Conservation (phyloP, 1,140 invertebrate species). For the Drosophila pachea region DNA sequence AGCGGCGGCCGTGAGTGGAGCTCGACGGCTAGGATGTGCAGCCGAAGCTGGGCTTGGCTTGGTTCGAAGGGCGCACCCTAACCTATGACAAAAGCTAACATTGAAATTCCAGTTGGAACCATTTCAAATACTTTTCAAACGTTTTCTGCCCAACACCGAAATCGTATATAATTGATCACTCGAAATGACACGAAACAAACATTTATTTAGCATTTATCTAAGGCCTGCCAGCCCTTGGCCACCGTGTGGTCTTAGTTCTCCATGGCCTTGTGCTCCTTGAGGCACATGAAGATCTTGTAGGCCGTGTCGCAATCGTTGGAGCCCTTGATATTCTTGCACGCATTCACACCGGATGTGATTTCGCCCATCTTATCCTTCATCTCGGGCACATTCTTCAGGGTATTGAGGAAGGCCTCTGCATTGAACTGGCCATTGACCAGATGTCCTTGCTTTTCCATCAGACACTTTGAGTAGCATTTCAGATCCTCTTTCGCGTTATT, state of each 20-base stretch:
- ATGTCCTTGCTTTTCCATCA: conserved; percentile 70
- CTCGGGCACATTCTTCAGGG: conserved; percentile 52
- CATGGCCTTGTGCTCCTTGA: conserved; percentile 63
- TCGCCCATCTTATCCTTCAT: conserved; percentile 55
- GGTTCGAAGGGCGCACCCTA: background rate
- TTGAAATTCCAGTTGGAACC: background rate
- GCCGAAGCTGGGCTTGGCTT: conserved; percentile 17
- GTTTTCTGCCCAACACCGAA: conserved; percentile 11
- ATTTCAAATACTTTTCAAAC: background rate
- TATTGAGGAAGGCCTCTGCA: conserved; percentile 46
- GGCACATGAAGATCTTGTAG: conserved; percentile 65
- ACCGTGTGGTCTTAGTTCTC: background rate
- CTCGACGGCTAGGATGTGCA: too few species aligned
- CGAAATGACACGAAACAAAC: conserved; percentile 28
- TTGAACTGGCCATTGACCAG: conserved; percentile 62
- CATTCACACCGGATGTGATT: conserved; percentile 52
- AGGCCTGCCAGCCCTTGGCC: conserved; percentile 10
- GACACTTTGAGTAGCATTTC: conserved; percentile 66
- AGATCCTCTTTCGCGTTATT: conserved; percentile 54
- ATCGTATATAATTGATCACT: conserved; percentile 39
- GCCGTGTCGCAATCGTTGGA: conserved; percentile 70
- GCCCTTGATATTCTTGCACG: conserved; percentile 65
- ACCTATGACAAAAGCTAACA: too few species aligned
- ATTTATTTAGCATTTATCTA: conserved; percentile 48
- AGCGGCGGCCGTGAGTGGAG: conserved; percentile 4